Percentiles rank a stretch among this genome's conserved stretches.
Conservation (phyloP, 2,797 vertebrate genomes). For the Lepilemur ruficaudatus region DNA sequence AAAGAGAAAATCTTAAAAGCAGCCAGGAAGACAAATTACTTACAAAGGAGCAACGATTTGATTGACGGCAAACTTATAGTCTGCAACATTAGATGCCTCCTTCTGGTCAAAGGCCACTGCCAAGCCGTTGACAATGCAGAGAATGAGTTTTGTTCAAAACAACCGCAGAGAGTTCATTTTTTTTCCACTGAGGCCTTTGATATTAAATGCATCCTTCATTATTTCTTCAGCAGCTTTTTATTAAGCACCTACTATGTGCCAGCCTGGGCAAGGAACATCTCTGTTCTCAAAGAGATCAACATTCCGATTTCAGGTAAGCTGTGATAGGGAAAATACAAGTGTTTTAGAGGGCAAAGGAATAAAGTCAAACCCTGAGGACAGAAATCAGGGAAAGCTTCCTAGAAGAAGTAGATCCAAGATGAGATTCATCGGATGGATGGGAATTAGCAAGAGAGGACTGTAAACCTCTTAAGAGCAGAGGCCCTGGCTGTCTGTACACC, state of each 20-base stretch:
- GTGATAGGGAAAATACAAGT: not conserved
- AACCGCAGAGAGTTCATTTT: not conserved
- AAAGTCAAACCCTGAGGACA: not conserved
- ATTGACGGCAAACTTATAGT: constrained; percentile 31
- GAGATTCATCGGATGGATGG: not conserved
- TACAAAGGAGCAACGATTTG: not conserved
- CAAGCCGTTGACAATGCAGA: not conserved
- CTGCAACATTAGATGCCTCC: not conserved
- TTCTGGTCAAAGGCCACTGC: constrained; percentile 20
- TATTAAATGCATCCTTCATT: not conserved
- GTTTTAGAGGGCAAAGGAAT: not conserved
- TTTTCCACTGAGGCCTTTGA: not conserved
- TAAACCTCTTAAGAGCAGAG: not conserved
- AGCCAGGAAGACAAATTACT: constrained; percentile 43
- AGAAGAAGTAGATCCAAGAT: not conserved
- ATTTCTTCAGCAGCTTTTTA: not conserved
- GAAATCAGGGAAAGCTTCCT: not conserved
- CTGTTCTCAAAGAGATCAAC: not conserved
- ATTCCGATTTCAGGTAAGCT: not conserved
- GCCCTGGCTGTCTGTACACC: not conserved
- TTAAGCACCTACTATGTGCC: not conserved
- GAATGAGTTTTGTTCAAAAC: not conserved
- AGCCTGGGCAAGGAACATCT: not conserved
- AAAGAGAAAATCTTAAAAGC: constrained; percentile 40
- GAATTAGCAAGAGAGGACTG: not conserved